A percentile compares a stretch with the other conserved stretches of the same genome.
Conservation (phyloP, 2,888 invertebrate species). For the Pristionchus fissidentatus region DNA sequence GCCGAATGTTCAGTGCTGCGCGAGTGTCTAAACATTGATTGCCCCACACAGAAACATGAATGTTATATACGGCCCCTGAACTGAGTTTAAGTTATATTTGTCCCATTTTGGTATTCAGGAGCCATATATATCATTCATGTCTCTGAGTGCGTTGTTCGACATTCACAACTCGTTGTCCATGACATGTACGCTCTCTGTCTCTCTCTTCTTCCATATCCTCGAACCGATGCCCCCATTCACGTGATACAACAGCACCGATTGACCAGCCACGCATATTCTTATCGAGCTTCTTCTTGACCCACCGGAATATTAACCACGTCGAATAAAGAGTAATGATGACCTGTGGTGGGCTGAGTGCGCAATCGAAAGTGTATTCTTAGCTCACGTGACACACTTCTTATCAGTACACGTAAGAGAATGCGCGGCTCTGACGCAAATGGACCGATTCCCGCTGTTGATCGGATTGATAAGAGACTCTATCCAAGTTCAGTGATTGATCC, state of each 20-base stretch:
- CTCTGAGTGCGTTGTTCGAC: neutral
- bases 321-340: constrained; percentile 29
- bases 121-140: neutral
- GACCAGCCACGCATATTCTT: neutral
- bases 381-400: constrained; percentile 34
- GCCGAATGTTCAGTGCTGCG: constrained; percentile 20
- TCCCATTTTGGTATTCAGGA: neutral
- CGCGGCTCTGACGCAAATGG: constrained; percentile 41
- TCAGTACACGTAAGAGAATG: constrained; percentile 21
- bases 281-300: constrained; percentile 19
- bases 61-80: neutral
- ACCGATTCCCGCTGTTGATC: neutral
- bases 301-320: neutral
- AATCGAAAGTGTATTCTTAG: constrained; percentile 20
- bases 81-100: neutral
- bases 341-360: neutral
- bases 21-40: constrained; percentile 35
- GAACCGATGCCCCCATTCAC: constrained; percentile 16
- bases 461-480: constrained; percentile 29
- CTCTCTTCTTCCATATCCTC: constrained; percentile 12
- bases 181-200: constrained; percentile 1
- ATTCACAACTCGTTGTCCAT: neutral
- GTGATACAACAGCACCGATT: constrained; percentile 6
- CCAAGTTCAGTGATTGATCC: neutral
- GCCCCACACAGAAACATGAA: neutral